Evolutionary conservation across 2,888 invertebrate genomes (phyloP).

Genomic region (Tachina grossa): DNA sequence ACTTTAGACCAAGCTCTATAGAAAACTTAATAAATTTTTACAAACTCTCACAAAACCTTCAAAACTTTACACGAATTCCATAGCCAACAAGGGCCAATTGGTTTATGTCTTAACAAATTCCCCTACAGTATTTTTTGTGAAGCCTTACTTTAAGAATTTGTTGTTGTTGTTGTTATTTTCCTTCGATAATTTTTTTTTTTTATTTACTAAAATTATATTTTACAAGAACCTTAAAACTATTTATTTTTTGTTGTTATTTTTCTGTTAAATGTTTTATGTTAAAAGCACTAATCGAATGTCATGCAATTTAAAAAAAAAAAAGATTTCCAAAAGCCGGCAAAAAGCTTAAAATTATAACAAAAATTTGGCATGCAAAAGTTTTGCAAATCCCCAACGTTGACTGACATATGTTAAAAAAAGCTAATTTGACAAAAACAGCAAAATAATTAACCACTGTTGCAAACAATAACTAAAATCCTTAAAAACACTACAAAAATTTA

Average conservation of each 20-base stretch:
- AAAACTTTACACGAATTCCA: too few relatives aligned
- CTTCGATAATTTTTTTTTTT: neutral
- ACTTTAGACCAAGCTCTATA: too few relatives aligned
- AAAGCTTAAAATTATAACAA: conserved; percentile 53
- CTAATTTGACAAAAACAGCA: conserved; percentile 41
- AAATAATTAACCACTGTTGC: conserved; percentile 65
- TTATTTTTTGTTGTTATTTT: conserved; percentile 1
- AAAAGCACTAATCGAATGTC: conserved; percentile 57
- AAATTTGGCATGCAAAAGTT: conserved; percentile 68
- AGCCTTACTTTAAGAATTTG: neutral
- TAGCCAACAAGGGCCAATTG: neutral
- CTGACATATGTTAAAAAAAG: conserved; percentile 28
- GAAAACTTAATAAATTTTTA: neutral
- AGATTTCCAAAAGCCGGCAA: conserved; percentile 15
- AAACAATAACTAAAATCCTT: conserved; percentile 54
- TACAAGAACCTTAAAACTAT: neutral
- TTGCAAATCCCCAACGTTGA: conserved; percentile 62
- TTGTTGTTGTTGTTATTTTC: conserved; percentile 44
- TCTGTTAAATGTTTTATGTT: conserved; percentile 46
- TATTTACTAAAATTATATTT: conserved; percentile 26
- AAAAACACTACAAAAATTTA: conserved; percentile 53
- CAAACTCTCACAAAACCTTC: neutral
- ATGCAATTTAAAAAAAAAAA: conserved; percentile 3
- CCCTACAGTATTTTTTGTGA: neutral
- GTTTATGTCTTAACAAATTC: neutral